Evolutionary conservation across 2,888 invertebrate species (phyloP), one percentile per base, ranked within the genome.

Genomic region (Tillus elongatus): DNA sequence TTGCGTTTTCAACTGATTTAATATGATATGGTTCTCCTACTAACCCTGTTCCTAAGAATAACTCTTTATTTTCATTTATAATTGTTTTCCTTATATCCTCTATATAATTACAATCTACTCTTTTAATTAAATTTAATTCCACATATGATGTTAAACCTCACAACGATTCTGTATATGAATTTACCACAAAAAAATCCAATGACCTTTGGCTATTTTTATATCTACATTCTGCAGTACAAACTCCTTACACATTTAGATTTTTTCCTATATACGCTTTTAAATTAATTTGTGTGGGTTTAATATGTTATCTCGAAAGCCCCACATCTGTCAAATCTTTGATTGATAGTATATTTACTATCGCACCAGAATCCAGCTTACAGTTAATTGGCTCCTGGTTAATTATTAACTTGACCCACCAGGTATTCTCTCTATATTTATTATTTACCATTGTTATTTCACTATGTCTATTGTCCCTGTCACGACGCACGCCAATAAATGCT

Each of bases 21-120:
- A 35, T 35, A 2, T 29, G 14, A 15, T 35, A 28, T 14, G 10
- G 15, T 11, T 13, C 8, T 13, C 30, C 16, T 35, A 35, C n/a
- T 9, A 13, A 30, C n/a, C 36, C 36, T 29, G 30, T 30, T 2
- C 30, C 29, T 13, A 15, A 10, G 30, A 35, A 35, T 12, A 35
- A 11, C 9, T 35, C 36, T 15, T 15, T 14, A 15, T 35, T 11
- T 6, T 35, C 24, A 27, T 35, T 30, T 8, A 29, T 29, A 8
- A 29, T 6, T 11, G 4, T 29, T 8, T 29, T 11, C 4, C 6
- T 19, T 8, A 8, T 19, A 19, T 19, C n/a, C 6, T 6, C n/a
- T 29, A 11, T 11, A 10, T 4, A 8, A 29, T 8, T 11, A 6
- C n/a, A 6, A 11, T 29, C 30, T 9, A 19, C n/a, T 19, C 24